phyloP scores from a whole-genome alignment of 2,113 vertebrate species.

The Ivindomyrus marchei region DNA sequence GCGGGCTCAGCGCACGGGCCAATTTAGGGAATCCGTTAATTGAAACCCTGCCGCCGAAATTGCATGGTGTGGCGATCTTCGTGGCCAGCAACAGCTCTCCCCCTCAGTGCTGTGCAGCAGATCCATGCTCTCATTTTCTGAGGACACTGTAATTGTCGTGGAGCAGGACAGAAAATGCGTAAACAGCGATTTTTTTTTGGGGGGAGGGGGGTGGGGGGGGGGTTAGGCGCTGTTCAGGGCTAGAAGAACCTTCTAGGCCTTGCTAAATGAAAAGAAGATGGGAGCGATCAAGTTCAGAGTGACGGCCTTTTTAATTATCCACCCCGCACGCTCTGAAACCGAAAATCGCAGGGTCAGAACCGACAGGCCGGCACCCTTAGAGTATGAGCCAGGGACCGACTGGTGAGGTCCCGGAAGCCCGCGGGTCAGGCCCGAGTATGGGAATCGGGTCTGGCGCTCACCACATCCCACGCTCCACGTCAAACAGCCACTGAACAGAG shows the following conservation, averaged over 20 bases:
- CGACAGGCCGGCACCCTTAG: conserved; percentile 1
- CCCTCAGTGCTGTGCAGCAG: conserved; percentile 19
- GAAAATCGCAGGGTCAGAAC: conserved; percentile 4
- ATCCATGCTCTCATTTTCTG: conserved; percentile 49
- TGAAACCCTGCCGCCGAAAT: conserved; percentile 52
- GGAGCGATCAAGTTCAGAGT: conserved; percentile 26
- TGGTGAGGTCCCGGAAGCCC: not conserved
- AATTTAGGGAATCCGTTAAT: conserved; percentile 57
- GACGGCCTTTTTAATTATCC: conserved; percentile 41
- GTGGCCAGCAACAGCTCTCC: conserved; percentile 42
- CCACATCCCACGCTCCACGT: not conserved
- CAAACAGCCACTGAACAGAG: not conserved
- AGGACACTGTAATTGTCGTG: conserved; percentile 55
- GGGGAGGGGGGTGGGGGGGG: conserved; percentile 36
- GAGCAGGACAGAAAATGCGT: conserved; percentile 38
- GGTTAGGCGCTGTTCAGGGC: conserved; percentile 27
- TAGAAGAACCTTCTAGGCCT: conserved; percentile 33
- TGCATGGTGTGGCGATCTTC: conserved; percentile 38
- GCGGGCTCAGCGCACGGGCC: conserved; percentile 29
- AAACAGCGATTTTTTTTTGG: conserved; percentile 54
- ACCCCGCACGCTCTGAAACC: conserved; percentile 10
- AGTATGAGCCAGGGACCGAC: not conserved
- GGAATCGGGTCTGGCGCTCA: not conserved
- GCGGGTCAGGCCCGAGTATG: not conserved
- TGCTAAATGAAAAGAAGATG: conserved; percentile 33